A percentile compares a stretch with the other conserved stretches of the same genome.
Evolutionary conservation across 2,797 vertebrate genomes (phyloP).

Genomic region (Molossus alvarezi): DNA sequence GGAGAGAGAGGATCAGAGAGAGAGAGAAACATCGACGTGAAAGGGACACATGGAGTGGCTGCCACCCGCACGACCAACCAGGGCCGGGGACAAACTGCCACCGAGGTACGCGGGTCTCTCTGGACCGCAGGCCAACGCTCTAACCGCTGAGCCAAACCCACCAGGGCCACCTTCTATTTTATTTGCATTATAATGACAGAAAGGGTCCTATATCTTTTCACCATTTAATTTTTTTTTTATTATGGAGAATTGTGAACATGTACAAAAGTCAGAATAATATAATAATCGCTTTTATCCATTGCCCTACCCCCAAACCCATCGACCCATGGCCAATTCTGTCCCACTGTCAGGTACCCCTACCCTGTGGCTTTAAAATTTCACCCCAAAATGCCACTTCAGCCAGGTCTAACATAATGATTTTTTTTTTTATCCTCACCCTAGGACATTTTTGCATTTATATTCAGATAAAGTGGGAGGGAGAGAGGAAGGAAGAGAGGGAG

Average conservation of each 20-base stretch:
- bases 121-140: too few relatives aligned
- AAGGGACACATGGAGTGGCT: too few relatives aligned
- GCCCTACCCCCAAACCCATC: background rate
- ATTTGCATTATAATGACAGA: slow-evolving; percentile 5
- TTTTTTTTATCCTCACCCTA: too few relatives aligned
- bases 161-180: background rate
- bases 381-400: background rate
- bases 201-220: background rate
- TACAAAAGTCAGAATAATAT: background rate
- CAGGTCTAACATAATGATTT: background rate
- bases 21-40: too few relatives aligned
- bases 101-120: too few relatives aligned
- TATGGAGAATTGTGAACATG: background rate
- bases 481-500: too few relatives aligned
- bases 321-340: background rate
- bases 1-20: too few relatives aligned
- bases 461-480: too few relatives aligned
- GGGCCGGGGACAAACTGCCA: too few relatives aligned
- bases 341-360: background rate
- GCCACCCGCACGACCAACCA: too few relatives aligned
- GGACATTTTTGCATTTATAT: too few relatives aligned
- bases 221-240: background rate
- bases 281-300: background rate
- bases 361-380: background rate
- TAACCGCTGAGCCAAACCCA: too few relatives aligned